Percentiles rank a stretch among this genome's conserved stretches.
phyloP scores from a whole-genome alignment of 2,888 invertebrate species.

The Drosophila pegasa region DNA sequence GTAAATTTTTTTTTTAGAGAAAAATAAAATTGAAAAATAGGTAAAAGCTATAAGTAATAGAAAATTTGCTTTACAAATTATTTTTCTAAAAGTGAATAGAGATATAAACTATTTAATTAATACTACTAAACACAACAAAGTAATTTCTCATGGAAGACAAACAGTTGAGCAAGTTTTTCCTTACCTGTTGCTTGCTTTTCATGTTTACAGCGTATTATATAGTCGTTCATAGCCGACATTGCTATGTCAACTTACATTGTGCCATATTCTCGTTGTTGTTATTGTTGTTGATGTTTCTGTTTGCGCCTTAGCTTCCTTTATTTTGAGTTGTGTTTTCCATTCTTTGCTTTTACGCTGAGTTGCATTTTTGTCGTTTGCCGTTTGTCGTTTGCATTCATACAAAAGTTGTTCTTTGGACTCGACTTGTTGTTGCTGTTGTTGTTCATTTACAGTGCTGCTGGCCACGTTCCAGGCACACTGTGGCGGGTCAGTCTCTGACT shows the following conservation, averaged over 20 bases:
- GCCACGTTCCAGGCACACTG: background rate
- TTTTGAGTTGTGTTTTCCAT: slow-evolving; percentile 15
- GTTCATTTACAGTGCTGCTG: slow-evolving; percentile 18
- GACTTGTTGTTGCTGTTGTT: slow-evolving; percentile 16
- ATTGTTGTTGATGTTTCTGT: slow-evolving; percentile 18
- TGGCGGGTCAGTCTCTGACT: background rate
- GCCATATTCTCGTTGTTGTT: slow-evolving; percentile 14
- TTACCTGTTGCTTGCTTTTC: background rate
- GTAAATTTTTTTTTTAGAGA: too few species aligned
- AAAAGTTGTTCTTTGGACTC: slow-evolving; percentile 16
- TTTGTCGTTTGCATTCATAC: slow-evolving; percentile 17
- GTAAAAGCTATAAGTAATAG: too few species aligned
- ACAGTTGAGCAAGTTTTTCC: background rate
- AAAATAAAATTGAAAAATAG: too few species aligned
- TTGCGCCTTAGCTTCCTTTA: slow-evolving; percentile 22
- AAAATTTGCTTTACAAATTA: too few species aligned
- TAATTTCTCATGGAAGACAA: too few species aligned
- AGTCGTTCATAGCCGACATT: slow-evolving; percentile 16
- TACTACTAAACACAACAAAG: too few species aligned
- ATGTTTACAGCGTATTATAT: slow-evolving; percentile 10
- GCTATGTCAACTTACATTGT: background rate
- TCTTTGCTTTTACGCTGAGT: slow-evolving; percentile 18
- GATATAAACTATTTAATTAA: too few species aligned
- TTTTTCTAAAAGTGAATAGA: too few species aligned
- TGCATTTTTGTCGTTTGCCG: slow-evolving; percentile 25